These are phyloP conservation scores for Bubo scandiacus DNA, from an alignment of 2,113 vertebrate species.

Conservation along the genomic window DNA sequence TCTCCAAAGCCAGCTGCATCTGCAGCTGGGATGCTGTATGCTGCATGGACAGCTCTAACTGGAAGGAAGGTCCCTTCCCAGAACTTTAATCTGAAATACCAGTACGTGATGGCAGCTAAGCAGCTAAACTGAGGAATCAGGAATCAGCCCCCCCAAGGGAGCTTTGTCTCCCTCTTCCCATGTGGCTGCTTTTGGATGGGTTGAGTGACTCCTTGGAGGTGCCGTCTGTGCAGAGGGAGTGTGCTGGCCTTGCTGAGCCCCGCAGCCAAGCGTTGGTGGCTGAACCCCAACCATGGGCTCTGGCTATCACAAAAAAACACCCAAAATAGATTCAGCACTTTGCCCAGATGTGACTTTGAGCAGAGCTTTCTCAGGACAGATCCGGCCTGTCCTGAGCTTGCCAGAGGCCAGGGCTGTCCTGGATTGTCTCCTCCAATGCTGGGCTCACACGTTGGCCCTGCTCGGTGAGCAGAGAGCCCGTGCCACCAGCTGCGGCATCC, in stretches of 20 bases:
- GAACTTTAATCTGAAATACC: background rate
- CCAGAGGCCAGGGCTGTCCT: background rate
- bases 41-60: background rate
- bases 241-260: background rate
- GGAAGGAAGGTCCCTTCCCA: background rate
- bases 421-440: background rate
- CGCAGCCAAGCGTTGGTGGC: fast-evolving
- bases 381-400: background rate
- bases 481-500: background rate
- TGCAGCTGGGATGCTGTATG: background rate
- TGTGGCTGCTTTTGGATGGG: background rate
- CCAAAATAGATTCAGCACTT: background rate
- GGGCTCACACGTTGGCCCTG: background rate
- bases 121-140: background rate
- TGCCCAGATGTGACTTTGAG: background rate
- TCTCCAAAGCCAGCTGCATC: background rate
- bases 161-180: background rate
- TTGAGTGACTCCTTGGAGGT: background rate
- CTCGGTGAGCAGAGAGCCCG: background rate
- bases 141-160: background rate
- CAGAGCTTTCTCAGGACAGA: background rate
- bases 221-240: fast-evolving
- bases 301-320: background rate
- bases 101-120: fast-evolving
- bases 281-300: background rate